Evolutionary conservation across 2,888 invertebrate species (phyloP).

Genomic region (Phengaris arion): DNA sequence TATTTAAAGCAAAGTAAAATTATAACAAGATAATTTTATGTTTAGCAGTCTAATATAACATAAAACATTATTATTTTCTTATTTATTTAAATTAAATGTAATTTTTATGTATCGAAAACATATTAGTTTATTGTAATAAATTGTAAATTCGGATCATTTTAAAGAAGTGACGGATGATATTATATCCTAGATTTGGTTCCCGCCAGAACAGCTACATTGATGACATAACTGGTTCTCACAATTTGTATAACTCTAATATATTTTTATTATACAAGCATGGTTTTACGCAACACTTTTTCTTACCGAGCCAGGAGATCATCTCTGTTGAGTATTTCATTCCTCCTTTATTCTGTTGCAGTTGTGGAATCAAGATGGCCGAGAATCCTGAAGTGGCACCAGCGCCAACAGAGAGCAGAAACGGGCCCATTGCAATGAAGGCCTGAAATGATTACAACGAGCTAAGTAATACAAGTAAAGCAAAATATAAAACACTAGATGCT

Average conservation of each 20-base stretch:
- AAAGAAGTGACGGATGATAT: too few species aligned
- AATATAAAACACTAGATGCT: too few species aligned
- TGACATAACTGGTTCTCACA: too few species aligned
- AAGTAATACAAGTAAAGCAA: background rate
- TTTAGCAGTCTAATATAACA: too few species aligned
- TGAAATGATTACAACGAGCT: constrained; percentile 49
- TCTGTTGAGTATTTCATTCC: constrained; percentile 66
- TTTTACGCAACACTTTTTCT: constrained; percentile 41
- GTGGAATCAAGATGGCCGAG: constrained; percentile 82
- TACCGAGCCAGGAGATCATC: constrained; percentile 82
- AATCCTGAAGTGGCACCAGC: constrained; percentile 82
- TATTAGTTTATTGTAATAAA: too few species aligned
- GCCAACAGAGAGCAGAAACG: constrained; percentile 76
- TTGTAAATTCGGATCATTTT: too few species aligned
- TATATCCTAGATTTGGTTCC: background rate
- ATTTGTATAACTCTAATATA: too few species aligned
- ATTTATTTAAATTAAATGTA: background rate
- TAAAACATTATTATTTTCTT: too few species aligned
- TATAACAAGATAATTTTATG: too few species aligned
- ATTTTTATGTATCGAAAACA: background rate
- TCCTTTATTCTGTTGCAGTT: constrained; percentile 65
- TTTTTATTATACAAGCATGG: background rate
- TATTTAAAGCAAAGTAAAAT: too few species aligned
- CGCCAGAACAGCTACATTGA: background rate
- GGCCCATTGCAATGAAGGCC: constrained; percentile 75